A percentile compares a stretch with the other conserved stretches of the same genome.
These are phyloP conservation scores for Myotis pilosus DNA, from an alignment of 2,797 vertebrate species.

Conservation along the genomic window DNA sequence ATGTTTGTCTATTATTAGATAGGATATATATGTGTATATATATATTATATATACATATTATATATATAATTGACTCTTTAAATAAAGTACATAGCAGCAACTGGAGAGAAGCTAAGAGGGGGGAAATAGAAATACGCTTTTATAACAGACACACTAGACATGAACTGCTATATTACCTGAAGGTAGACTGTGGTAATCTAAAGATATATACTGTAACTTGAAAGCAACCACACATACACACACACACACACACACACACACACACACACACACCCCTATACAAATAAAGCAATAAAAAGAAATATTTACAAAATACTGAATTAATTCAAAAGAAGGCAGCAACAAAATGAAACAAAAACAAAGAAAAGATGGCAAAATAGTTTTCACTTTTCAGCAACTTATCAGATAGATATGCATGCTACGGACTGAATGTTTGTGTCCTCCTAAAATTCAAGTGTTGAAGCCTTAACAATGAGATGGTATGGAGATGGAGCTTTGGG, in stretches of 20 bases:
- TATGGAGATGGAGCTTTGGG: neutral
- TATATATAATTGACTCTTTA: neutral
- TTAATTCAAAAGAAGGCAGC: neutral
- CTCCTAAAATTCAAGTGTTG: neutral
- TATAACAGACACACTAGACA: neutral
- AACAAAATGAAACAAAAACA: neutral
- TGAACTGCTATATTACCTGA: neutral
- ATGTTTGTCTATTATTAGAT: too few relatives aligned
- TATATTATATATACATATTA: too few relatives aligned
- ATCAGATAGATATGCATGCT: neutral
- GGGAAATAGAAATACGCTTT: neutral
- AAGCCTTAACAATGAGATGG: neutral
- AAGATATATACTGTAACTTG: neutral
- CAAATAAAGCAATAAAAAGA: neutral
- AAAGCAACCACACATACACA: neutral
- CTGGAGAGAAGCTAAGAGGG: neutral
- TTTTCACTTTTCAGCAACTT: neutral
- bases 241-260: neutral
- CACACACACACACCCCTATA: neutral
- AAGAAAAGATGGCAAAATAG: neutral
- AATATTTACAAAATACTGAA: neutral
- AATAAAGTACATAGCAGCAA: neutral
- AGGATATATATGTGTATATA: too few relatives aligned
- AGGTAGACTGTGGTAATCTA: neutral
- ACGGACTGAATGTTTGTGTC: neutral